These are phyloP conservation scores for Fregetta grallaria DNA, from an alignment of 2,113 vertebrate genomes.

Conservation along the genomic window DNA sequence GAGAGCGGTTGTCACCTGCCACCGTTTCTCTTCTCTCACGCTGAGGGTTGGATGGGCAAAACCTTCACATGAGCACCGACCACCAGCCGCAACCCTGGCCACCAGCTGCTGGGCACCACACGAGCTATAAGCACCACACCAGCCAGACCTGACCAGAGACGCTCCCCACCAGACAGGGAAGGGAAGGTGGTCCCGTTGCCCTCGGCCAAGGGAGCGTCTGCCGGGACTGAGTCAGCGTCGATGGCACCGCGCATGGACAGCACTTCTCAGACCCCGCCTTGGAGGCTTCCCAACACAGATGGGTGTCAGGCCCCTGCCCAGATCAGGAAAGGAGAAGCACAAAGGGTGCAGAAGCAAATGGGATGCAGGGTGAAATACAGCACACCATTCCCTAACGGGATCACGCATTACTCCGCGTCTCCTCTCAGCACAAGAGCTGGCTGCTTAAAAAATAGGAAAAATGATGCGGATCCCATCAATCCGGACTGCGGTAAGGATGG, in stretches of 20 bases:
- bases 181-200: neutral
- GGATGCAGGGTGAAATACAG: neutral
- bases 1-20: no score
- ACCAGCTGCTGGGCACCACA: neutral
- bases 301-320: neutral
- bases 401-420: neutral
- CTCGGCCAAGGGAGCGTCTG: neutral
- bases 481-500: no score
- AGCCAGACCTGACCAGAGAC: rapidly evolving
- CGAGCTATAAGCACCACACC: neutral
- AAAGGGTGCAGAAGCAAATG: neutral
- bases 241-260: neutral
- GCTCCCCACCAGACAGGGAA: no score
- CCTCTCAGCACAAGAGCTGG: no score
- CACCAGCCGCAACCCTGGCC: neutral
- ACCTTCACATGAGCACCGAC: no score
- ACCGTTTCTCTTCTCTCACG: neutral
- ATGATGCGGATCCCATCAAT: rapidly evolving
- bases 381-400: neutral
- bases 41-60: neutral
- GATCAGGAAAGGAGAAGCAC: neutral
- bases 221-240: rapidly evolving
- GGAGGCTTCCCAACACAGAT: neutral
- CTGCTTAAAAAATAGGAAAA: neutral
- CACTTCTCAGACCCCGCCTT: neutral